phyloP scores from a whole-genome alignment of 2,888 invertebrate species.

The Strigamia crassipes region DNA sequence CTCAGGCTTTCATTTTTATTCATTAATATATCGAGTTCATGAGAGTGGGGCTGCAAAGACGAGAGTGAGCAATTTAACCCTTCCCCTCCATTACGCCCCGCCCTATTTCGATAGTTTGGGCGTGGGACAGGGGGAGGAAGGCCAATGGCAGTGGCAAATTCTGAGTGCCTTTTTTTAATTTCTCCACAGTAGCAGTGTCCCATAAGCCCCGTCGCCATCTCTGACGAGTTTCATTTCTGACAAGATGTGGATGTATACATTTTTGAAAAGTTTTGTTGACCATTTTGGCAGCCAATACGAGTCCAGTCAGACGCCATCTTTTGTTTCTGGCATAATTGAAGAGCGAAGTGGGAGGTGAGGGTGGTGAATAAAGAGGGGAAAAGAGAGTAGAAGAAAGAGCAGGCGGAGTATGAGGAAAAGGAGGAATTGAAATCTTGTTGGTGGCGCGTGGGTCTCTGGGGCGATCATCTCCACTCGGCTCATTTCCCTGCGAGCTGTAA shows the following conservation, averaged over 20 bases:
- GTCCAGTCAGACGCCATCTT: constrained; percentile 2
- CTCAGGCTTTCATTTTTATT: not conserved
- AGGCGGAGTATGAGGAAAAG: not conserved
- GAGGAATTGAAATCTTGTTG: constrained; percentile 21
- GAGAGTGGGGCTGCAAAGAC: not conserved
- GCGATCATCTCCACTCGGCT: constrained; percentile 34
- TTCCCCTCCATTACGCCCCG: constrained; percentile 16
- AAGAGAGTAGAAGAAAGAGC: not conserved
- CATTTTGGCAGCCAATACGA: not conserved
- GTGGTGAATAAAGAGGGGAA: not conserved
- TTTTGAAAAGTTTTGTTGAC: not conserved
- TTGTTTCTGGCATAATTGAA: constrained; percentile 5
- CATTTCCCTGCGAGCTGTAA: constrained; percentile 45
- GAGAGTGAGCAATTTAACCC: constrained; percentile 16
- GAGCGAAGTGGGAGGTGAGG: not conserved
- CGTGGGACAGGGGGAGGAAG: constrained; percentile 13
- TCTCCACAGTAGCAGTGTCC: not conserved
- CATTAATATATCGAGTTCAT: constrained; percentile 11
- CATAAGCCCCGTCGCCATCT: not conserved
- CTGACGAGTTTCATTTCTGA: constrained; percentile 9
- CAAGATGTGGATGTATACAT: not conserved
- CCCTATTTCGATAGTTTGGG: constrained; percentile 21
- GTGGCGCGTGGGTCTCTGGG: constrained; percentile 21
- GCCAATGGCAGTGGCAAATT: not conserved
- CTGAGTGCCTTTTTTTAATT: constrained; percentile 10